phyloP scores from a whole-genome alignment of 1,140 invertebrate species.

The Potamilus streckersoni region DNA sequence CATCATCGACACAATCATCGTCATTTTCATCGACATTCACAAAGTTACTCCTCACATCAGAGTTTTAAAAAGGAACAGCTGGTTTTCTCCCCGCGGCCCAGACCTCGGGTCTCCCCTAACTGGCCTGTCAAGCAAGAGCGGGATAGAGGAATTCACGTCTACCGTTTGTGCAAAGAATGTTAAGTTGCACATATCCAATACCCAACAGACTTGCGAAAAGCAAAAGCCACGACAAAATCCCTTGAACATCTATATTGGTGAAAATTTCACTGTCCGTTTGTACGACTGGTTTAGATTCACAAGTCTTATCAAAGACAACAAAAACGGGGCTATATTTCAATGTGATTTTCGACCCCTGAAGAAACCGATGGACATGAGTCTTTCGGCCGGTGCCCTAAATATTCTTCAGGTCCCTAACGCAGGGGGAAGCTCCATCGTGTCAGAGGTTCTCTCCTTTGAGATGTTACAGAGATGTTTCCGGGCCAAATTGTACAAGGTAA shows the following conservation, averaged over 20 bases:
- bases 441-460: constrained; percentile 65
- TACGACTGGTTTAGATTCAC: constrained; percentile 45
- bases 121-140: too few species aligned
- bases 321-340: constrained; percentile 37
- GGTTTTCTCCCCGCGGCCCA: too few species aligned
- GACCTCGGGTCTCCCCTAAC: too few species aligned
- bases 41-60: too few species aligned
- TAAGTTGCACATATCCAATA: too few species aligned
- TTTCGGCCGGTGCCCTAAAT: constrained; percentile 43
- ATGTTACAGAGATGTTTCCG: constrained; percentile 55
- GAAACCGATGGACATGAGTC: constrained; percentile 42
- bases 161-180: too few species aligned
- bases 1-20: too few species aligned
- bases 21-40: too few species aligned
- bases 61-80: too few species aligned
- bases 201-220: too few species aligned
- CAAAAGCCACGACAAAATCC: not conserved
- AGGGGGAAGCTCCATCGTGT: constrained; percentile 61
- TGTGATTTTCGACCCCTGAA: constrained; percentile 48
- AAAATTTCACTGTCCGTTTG: constrained; percentile 49
- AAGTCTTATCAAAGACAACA: constrained; percentile 39
- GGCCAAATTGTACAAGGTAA: constrained; percentile 58
- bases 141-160: too few species aligned
- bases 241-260: constrained; percentile 50
- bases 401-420: constrained; percentile 59